Percentiles rank a stretch among this genome's conserved stretches.
Evolutionary conservation across 2,797 vertebrate species (phyloP).

Genomic region (Lepilemur septentrionalis): DNA sequence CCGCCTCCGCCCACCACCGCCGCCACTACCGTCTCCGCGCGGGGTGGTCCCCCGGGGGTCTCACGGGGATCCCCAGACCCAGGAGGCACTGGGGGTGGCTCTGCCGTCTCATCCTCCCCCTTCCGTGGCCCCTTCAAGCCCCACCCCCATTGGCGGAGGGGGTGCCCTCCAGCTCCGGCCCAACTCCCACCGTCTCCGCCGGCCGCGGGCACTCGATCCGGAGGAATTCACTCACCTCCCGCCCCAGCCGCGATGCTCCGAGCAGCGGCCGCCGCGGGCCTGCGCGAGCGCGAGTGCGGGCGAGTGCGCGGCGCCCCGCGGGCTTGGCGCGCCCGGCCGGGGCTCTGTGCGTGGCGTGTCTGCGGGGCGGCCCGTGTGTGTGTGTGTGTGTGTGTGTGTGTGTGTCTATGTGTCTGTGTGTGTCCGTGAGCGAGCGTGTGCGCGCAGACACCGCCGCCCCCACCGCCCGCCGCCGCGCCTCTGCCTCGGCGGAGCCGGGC

Average conservation of each 20-base stretch:
- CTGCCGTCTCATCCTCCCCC: neutral
- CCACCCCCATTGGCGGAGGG: constrained; percentile 45
- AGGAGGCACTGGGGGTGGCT: neutral
- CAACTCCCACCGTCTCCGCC: neutral
- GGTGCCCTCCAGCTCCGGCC: neutral
- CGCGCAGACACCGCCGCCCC: constrained; percentile 70
- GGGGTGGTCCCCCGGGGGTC: constrained; percentile 27
- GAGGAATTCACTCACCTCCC: constrained; percentile 73
- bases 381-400: constrained; percentile 49
- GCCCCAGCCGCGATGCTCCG: constrained; percentile 38
- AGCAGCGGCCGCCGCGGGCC: constrained; percentile 57
- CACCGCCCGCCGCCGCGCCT: constrained; percentile 34
- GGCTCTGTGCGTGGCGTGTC: constrained; percentile 67
- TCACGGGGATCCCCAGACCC: constrained; percentile 35
- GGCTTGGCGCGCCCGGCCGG: neutral
- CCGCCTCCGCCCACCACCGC: constrained; percentile 24
- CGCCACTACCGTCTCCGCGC: neutral
- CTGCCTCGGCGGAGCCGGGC: constrained; percentile 61
- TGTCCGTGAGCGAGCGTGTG: constrained; percentile 55
- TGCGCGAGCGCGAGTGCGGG: constrained; percentile 43
- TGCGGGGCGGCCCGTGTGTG: constrained; percentile 63
- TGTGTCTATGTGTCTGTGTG: constrained; percentile 50
- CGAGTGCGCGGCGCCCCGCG: neutral
- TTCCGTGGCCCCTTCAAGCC: neutral
- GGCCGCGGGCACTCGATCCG: neutral